phyloP scores from a whole-genome alignment of 2,113 vertebrate genomes.

The Pachycephala philippinensis region DNA sequence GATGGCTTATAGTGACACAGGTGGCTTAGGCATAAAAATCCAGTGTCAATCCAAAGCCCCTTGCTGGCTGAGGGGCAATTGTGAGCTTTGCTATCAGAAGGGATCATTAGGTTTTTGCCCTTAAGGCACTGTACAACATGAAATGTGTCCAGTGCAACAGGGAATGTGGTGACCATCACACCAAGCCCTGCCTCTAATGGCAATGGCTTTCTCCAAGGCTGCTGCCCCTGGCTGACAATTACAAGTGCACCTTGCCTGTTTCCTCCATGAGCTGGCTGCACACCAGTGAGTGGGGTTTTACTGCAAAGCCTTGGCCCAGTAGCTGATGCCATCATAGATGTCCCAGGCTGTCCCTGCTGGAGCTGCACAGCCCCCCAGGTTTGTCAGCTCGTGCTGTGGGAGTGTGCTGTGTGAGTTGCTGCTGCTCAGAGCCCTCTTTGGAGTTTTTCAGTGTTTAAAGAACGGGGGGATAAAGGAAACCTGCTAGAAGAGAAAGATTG shows the following conservation, averaged over 20 bases:
- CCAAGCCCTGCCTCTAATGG: background rate
- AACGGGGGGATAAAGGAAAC: background rate
- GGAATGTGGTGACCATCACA: background rate
- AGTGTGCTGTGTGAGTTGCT: accelerated
- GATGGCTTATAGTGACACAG: background rate
- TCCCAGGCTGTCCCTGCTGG: background rate
- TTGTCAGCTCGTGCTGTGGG: background rate
- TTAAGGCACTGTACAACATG: accelerated
- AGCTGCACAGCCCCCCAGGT: background rate
- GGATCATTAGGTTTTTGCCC: background rate
- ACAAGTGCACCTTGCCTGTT: accelerated
- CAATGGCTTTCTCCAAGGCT: background rate
- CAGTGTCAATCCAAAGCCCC: background rate
- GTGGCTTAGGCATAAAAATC: background rate
- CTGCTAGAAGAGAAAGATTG: background rate
- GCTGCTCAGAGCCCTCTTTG: background rate
- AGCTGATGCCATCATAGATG: background rate
- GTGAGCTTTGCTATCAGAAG: background rate
- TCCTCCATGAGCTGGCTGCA: background rate
- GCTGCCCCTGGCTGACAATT: background rate
- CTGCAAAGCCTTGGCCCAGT: background rate
- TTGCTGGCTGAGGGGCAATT: background rate
- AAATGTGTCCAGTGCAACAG: background rate
- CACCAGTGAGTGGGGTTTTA: background rate
- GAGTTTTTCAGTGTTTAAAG: background rate